Base-by-base conservation (phyloP, 2,888 invertebrate species). In the Mesochorus sp. region DNA sequence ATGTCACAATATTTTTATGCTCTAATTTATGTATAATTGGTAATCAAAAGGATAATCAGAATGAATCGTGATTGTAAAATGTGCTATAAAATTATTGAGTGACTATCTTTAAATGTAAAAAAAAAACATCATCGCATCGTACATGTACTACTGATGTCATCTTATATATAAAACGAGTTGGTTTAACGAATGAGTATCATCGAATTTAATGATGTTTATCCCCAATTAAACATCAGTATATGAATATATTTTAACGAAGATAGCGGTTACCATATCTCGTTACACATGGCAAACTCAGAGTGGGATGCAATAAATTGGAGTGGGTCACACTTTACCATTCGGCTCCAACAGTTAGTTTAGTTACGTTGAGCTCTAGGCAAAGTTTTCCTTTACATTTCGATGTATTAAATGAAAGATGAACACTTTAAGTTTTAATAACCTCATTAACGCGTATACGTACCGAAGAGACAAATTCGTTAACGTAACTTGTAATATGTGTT, bases 401-500 rank as follows among this genome's bases (percentile, higher is more conserved):
- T 42, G 24, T n/a, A 21, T 76, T 57, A 39, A 62, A 59, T 51
- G 37, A 26, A 66, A 66, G 26, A 59, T 57, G n/a, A n/a, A n/a
- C n/a, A n/a, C n/a, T n/a, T 66, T 24, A 51, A 26, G 42, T 42
- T 44, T 42, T 34, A 39, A 64, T 39, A 70, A 42, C 70, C 71
- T 76, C 66, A 76, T 76, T 76, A 76, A 71, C 49, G 61, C 64
- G 49, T 44, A 72, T 62, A 73, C n/a, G n/a, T 21, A 21, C 26
- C 10, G 21, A 4, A n/a, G 10, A 8, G 37, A 42, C 26, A 17
- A 31, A 42, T 44, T 51, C 66, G 37, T 66, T 59, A 53, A 76
- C 57, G 76, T 59, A 76, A 59, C 71, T 59, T 44, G 51, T 76
- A 76, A 71, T 66, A 66, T 44, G 76, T 71, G 66, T 76, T 66